phyloP scores from a whole-genome alignment of 2,113 vertebrate genomes.

The Illadopsis cleaveri region DNA sequence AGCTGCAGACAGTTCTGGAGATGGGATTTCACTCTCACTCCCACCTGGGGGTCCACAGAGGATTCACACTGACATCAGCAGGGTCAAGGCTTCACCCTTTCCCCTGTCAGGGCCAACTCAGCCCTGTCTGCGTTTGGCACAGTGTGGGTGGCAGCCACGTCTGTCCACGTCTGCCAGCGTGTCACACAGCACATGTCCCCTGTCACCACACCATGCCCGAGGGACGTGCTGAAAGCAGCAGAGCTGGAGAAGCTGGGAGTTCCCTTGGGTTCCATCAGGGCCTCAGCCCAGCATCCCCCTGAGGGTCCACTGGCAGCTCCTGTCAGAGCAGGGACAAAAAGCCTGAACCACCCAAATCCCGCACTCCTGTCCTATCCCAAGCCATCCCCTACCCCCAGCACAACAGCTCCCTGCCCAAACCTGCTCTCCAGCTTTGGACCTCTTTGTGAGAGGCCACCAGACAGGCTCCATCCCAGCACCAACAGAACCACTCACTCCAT shows the following conservation, averaged over 20 bases:
- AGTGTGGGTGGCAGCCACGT: not conserved
- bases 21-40: not conserved
- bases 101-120: not conserved
- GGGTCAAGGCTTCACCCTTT: not conserved
- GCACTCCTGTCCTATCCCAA: too few relatives aligned
- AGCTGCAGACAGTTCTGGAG: not conserved
- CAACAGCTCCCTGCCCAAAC: too few relatives aligned
- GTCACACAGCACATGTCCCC: not conserved
- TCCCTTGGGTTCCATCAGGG: not conserved
- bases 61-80: not conserved
- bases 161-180: accelerated
- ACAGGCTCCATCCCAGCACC: too few relatives aligned
- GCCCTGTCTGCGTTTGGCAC: accelerated
- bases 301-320: not conserved
- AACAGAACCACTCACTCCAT: too few relatives aligned
- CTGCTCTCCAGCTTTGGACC: too few relatives aligned
- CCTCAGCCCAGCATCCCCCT: not conserved
- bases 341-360: too few relatives aligned
- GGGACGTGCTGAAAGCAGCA: not conserved
- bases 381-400: too few relatives aligned
- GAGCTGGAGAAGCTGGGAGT: not conserved
- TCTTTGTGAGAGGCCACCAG: too few relatives aligned
- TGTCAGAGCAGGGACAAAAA: accelerated
- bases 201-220: not conserved
- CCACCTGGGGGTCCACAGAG: not conserved